These are phyloP conservation scores for Botrylloides violaceus DNA, from an alignment of 23 tunicate genomes.

Conservation along the genomic window DNA sequence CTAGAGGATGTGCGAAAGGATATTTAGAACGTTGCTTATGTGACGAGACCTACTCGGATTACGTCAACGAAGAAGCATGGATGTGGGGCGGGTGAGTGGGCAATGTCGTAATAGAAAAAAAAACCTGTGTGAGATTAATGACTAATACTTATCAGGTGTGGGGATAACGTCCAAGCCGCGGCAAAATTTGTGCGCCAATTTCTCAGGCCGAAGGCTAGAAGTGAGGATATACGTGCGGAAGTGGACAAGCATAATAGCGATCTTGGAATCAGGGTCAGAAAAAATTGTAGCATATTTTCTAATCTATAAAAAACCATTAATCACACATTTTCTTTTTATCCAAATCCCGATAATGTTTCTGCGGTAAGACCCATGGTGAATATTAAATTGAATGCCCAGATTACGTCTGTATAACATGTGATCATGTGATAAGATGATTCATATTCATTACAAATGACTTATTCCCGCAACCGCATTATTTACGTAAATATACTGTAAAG, in stretches of 20 bases:
- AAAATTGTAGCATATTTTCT: too few relatives aligned
- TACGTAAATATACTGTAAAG: too few relatives aligned
- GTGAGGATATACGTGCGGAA: slow-evolving; percentile 60
- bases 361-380: too few relatives aligned
- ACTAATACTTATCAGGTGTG: slow-evolving; percentile 35
- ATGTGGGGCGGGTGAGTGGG: slow-evolving; percentile 79
- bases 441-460: too few relatives aligned
- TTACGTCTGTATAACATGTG: too few relatives aligned
- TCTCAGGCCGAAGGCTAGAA: slow-evolving; percentile 33
- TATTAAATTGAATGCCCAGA: too few relatives aligned
- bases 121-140: not conserved
- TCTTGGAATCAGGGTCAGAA: slow-evolving; percentile 80
- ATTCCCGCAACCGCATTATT: too few relatives aligned
- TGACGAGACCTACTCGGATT: slow-evolving; percentile 49
- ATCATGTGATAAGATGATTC: too few relatives aligned
- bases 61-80: slow-evolving; percentile 57
- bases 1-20: slow-evolving; percentile 86
- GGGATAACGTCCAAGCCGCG: slow-evolving; percentile 71
- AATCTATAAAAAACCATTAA: too few relatives aligned
- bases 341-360: too few relatives aligned
- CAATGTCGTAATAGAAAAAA: not conserved
- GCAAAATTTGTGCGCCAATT: slow-evolving; percentile 67
- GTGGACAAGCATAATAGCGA: slow-evolving; percentile 87
- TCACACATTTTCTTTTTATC: too few relatives aligned
- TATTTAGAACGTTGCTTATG: slow-evolving; percentile 66